Conservation (phyloP, 2,888 invertebrate genomes). For the Dryomyza anilis region DNA sequence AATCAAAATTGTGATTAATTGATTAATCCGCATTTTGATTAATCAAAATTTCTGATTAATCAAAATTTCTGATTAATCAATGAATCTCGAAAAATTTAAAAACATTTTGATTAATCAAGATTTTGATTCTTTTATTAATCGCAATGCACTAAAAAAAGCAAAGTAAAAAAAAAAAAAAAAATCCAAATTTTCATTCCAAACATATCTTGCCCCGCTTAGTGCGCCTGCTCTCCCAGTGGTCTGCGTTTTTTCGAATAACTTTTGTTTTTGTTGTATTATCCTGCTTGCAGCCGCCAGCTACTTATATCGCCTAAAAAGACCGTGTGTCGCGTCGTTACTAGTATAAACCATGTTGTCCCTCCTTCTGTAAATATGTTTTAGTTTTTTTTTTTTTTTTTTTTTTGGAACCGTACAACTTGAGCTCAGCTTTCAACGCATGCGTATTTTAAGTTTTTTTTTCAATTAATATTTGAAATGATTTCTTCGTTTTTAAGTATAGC, state of each 20-base stretch:
- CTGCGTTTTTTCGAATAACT: slow-evolving; percentile 14
- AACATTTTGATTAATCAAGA: no score
- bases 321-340: slow-evolving; percentile 27
- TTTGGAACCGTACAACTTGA: slow-evolving; percentile 1
- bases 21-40: no score
- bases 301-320: slow-evolving; percentile 2
- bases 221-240: slow-evolving; percentile 11
- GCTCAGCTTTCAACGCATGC: slow-evolving; percentile 20
- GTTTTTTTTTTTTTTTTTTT: slow-evolving; percentile 5
- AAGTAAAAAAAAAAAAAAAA: neutral
- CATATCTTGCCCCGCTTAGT: no score
- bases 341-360: slow-evolving; percentile 58
- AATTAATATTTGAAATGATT: neutral
- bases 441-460: neutral
- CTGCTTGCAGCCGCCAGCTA: slow-evolving; percentile 23
- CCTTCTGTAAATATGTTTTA: slow-evolving; percentile 42
- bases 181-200: no score
- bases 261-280: slow-evolving; percentile 21
- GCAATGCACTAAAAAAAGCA: neutral
- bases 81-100: no score
- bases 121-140: no score
- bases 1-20: no score
- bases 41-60: no score
- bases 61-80: no score
- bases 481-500: neutral